phyloP scores from a whole-genome alignment of 2,888 invertebrate genomes.

The Elysia crispata region DNA sequence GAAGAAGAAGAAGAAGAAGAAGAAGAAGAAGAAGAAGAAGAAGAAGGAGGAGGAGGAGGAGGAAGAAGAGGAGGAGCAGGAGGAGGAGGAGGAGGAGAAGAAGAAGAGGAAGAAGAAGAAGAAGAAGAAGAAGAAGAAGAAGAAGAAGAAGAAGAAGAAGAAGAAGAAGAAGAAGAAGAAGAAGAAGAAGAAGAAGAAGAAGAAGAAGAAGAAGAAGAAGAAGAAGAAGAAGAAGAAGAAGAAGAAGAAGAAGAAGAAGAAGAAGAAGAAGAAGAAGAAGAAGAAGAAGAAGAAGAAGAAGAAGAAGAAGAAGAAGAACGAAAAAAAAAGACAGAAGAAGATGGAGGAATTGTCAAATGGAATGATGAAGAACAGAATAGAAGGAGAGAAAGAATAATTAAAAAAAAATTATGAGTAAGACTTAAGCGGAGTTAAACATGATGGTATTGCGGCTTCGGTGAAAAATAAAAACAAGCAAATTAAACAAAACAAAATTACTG shows the following conservation, averaged over 20 bases:
- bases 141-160: constrained; percentile 11
- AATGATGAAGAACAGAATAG: too few species aligned
- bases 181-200: not conserved
- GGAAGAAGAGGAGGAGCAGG: not conserved
- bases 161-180: constrained; percentile 22
- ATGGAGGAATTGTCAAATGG: too few species aligned
- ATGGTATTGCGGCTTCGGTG: too few species aligned
- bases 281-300: constrained; percentile 30
- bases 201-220: constrained; percentile 17
- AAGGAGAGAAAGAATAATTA: too few species aligned
- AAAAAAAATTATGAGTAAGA: too few species aligned
- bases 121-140: not conserved
- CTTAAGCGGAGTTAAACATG: too few species aligned
- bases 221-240: not conserved
- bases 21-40: constrained; percentile 5
- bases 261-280: constrained; percentile 12
- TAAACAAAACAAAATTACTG: too few species aligned
- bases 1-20: constrained; percentile 13
- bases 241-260: not conserved
- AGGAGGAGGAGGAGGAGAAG: not conserved
- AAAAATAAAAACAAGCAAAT: too few species aligned
- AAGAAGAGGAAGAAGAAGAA: not conserved
- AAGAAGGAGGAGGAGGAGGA: not conserved
- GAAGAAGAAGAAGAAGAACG: too few species aligned
- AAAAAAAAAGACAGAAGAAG: too few species aligned